These are phyloP conservation scores for Mormyrus lacerda DNA, from an alignment of 2,113 vertebrate species.

Conservation along the genomic window DNA sequence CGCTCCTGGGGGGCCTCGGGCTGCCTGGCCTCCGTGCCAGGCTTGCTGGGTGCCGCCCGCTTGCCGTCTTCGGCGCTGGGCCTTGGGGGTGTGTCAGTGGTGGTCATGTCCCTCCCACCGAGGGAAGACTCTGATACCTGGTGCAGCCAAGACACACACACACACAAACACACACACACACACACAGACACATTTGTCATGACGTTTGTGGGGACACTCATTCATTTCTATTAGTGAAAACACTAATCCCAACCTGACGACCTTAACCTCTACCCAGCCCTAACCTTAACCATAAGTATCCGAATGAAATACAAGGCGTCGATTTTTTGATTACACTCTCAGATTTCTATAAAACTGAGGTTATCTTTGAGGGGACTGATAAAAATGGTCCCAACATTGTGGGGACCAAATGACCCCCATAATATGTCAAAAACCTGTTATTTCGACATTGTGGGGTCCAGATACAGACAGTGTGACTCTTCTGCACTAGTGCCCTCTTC, in stretches of 20 bases:
- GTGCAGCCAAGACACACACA: slow-evolving; percentile 33
- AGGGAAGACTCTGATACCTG: slow-evolving; percentile 60
- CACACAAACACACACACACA: not conserved
- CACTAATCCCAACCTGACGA: not conserved
- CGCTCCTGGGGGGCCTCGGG: slow-evolving; percentile 57
- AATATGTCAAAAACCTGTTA: not conserved
- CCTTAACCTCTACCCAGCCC: not conserved
- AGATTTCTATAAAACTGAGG: not conserved
- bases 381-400: not conserved
- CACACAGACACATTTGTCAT: not conserved
- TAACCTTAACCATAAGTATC: not conserved
- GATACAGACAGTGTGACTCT: not conserved
- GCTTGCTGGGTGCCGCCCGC: slow-evolving; percentile 69
- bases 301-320: not conserved
- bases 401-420: not conserved
- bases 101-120: slow-evolving; percentile 82
- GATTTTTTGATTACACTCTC: not conserved
- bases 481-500: not conserved
- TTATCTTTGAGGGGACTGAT: not conserved
- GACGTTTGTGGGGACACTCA: not conserved
- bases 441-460: not conserved
- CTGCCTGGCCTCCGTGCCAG: slow-evolving; percentile 56
- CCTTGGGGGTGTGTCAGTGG: slow-evolving; percentile 75
- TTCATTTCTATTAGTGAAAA: not conserved
- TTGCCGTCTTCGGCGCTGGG: slow-evolving; percentile 74